Percentiles rank a stretch among this genome's conserved stretches.
Conservation (phyloP, 1,140 invertebrate species). For the Muscidifurax raptorellus region DNA sequence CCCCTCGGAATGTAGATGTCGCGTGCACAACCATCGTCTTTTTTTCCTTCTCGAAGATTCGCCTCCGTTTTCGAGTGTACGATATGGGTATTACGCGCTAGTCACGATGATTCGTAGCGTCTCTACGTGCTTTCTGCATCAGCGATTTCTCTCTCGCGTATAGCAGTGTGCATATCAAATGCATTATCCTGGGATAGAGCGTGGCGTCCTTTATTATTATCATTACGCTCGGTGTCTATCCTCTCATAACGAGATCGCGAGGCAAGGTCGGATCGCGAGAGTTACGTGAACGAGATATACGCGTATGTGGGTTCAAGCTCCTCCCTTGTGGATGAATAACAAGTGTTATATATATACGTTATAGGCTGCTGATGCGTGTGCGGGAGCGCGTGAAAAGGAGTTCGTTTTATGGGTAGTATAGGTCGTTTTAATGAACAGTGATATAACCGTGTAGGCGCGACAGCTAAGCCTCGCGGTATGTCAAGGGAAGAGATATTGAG, state of each 20-base stretch:
- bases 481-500: slow-evolving; percentile 46
- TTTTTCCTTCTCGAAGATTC: neutral
- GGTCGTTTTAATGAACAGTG: slow-evolving; percentile 7
- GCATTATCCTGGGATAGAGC: slow-evolving; percentile 39
- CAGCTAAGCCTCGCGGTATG: neutral
- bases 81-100: neutral
- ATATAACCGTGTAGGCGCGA: slow-evolving; percentile 21
- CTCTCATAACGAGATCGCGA: slow-evolving; percentile 24
- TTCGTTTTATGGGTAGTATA: neutral
- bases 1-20: neutral
- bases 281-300: slow-evolving; percentile 6
- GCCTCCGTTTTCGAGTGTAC: neutral
- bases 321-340: neutral
- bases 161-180: slow-evolving; percentile 20
- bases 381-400: neutral
- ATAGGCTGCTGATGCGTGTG: neutral
- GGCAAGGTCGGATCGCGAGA: slow-evolving; percentile 8
- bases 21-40: neutral
- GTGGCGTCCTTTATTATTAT: neutral
- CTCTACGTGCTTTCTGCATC: slow-evolving; percentile 36
- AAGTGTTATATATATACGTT: too few relatives aligned
- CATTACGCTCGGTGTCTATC: neutral
- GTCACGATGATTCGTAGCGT: slow-evolving; percentile 27
- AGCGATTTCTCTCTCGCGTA: neutral
- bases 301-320: neutral